Evolutionary conservation across 2,888 invertebrate species (phyloP).

Genomic region (Zygogramma bicolorata): DNA sequence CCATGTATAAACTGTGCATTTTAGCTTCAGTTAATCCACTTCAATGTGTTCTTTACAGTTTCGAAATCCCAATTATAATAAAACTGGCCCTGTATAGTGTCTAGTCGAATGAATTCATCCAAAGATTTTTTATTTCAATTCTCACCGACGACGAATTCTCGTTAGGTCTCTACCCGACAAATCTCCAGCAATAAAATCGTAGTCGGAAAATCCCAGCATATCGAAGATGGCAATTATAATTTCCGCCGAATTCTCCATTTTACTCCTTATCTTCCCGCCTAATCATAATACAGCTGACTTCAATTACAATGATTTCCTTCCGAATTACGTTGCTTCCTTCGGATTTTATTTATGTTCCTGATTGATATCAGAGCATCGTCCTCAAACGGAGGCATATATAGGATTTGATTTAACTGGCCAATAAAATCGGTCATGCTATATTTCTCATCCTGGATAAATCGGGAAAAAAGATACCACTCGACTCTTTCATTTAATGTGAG

Average conservation of each 20-base stretch:
- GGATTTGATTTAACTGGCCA: constrained; percentile 16
- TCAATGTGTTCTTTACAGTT: too few species aligned
- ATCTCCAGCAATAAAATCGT: not conserved
- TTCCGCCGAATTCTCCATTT: not conserved
- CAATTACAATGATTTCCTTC: constrained; percentile 14
- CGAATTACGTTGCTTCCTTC: not conserved
- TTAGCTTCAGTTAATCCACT: too few species aligned
- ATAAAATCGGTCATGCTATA: constrained; percentile 21
- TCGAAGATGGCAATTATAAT: not conserved
- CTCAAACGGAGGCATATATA: constrained; percentile 13
- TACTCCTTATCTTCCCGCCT: not conserved
- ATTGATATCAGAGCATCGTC: constrained; percentile 10
- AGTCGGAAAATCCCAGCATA: not conserved
- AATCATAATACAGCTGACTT: constrained; percentile 14
- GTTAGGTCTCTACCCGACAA: too few species aligned
- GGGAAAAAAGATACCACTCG: too few species aligned
- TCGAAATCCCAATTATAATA: too few species aligned
- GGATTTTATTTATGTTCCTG: not conserved
- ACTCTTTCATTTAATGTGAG: too few species aligned
- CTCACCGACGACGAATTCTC: too few species aligned
- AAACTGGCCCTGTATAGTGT: too few species aligned
- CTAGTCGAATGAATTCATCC: too few species aligned
- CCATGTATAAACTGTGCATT: too few species aligned
- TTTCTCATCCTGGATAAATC: constrained; percentile 8
- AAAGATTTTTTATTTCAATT: too few species aligned